Percentiles rank a stretch among this genome's conserved stretches.
Evolutionary conservation across 2,888 invertebrate species (phyloP).

Genomic region (Spodoptera littoralis): DNA sequence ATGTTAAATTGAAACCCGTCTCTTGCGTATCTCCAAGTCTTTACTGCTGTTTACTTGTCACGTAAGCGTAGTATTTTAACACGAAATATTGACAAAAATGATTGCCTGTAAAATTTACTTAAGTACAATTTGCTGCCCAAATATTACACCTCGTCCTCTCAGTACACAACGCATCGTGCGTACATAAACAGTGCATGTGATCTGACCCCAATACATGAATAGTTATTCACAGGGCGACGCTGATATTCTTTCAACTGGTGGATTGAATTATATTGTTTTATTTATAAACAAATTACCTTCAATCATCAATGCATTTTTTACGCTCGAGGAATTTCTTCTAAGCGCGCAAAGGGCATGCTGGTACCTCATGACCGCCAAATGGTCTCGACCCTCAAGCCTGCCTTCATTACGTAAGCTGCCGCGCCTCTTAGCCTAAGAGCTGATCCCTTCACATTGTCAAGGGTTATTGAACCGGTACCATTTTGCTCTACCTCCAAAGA

Average conservation of each 20-base stretch:
- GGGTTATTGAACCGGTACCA: slow-evolving; percentile 84
- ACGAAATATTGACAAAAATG: slow-evolving; percentile 72
- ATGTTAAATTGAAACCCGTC: slow-evolving; percentile 6
- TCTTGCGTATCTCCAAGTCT: slow-evolving; percentile 43
- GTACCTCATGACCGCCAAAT: slow-evolving; percentile 68
- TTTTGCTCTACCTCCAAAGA: slow-evolving; percentile 80
- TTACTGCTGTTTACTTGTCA: slow-evolving; percentile 49
- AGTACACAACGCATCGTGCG: slow-evolving; percentile 70
- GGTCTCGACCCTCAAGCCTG: slow-evolving; percentile 74
- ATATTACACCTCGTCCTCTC: slow-evolving; percentile 77
- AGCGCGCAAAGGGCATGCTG: slow-evolving; percentile 39
- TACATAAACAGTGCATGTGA: slow-evolving; percentile 75
- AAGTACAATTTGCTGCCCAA: slow-evolving; percentile 72
- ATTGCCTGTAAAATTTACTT: slow-evolving; percentile 62
- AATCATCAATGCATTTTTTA: slow-evolving; percentile 1
- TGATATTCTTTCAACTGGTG: slow-evolving; percentile 60
- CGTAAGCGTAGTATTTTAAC: slow-evolving; percentile 57
- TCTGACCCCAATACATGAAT: slow-evolving; percentile 81
- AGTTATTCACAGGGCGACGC: slow-evolving; percentile 72
- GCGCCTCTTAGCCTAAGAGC: slow-evolving; percentile 74
- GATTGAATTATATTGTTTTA: slow-evolving; percentile 25
- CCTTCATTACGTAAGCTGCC: slow-evolving; percentile 78
- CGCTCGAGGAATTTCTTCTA: slow-evolving; percentile 42
- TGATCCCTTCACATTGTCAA: slow-evolving; percentile 85
- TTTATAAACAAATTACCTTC: slow-evolving; percentile 7